These are phyloP conservation scores for Notolabrus celidotus DNA, from an alignment of 2,797 vertebrate species.

Conservation along the genomic window DNA sequence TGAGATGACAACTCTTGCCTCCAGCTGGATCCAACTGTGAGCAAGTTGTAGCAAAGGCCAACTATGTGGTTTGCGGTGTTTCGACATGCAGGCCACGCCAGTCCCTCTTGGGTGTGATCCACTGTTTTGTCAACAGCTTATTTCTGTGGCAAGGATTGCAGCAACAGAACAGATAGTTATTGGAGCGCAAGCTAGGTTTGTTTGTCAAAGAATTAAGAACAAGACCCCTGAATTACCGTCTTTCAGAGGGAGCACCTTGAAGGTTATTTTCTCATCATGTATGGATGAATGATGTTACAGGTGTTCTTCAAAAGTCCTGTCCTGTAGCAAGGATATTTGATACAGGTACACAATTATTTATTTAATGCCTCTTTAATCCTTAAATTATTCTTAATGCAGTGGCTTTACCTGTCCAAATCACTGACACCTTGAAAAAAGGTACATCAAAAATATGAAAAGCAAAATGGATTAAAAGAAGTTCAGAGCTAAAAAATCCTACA, in stretches of 20 bases:
- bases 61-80: constrained; percentile 81
- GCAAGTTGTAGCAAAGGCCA: constrained; percentile 81
- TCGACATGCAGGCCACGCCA: constrained; percentile 75
- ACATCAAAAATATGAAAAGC: not conserved
- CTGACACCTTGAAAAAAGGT: not conserved
- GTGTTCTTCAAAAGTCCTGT: not conserved
- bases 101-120: constrained; percentile 70
- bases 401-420: not conserved
- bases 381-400: not conserved
- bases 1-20: constrained; percentile 66
- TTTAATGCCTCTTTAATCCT: not conserved
- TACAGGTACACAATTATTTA: not conserved
- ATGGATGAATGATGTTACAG: not conserved
- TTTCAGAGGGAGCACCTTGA: constrained; percentile 8
- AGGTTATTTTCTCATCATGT: constrained; percentile 2
- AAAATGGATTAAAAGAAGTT: not conserved
- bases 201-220: constrained; percentile 43
- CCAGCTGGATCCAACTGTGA: constrained; percentile 61
- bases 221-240: not conserved
- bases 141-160: constrained; percentile 52
- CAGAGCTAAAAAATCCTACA: not conserved
- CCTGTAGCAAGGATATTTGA: not conserved
- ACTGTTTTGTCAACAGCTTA: constrained; percentile 74
- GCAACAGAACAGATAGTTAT: constrained; percentile 26
- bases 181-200: constrained; percentile 6